phyloP scores from a whole-genome alignment of 2,797 vertebrate species.

The Hydrophis major region DNA sequence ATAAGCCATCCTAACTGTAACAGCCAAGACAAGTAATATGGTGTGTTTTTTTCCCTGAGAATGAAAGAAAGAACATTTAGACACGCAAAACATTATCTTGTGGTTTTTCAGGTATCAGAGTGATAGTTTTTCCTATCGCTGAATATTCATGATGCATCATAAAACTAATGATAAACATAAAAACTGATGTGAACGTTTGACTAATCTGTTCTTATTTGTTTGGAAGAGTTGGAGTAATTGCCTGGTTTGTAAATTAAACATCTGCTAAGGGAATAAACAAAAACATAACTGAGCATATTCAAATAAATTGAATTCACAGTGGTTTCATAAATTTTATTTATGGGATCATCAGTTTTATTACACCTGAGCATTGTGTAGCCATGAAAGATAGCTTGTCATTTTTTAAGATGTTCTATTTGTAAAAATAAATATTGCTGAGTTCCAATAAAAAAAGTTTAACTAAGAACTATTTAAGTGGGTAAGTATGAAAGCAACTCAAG shows the following conservation, averaged over 20 bases:
- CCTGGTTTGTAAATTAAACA: conserved; percentile 81
- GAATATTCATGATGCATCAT: conserved; percentile 77
- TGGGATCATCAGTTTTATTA: conserved; percentile 74
- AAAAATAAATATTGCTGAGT: conserved; percentile 50
- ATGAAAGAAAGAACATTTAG: conserved; percentile 53
- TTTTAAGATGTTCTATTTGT: conserved; percentile 54
- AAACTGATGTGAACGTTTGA: conserved; percentile 79
- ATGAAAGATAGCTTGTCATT: conserved; percentile 48
- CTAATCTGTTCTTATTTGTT: conserved; percentile 83
- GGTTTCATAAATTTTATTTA: conserved; percentile 78
- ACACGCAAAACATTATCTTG: conserved; percentile 68
- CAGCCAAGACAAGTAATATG: conserved; percentile 54
- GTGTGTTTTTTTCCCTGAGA: conserved; percentile 62
- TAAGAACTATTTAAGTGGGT: conserved; percentile 18
- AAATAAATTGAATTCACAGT: conserved; percentile 79
- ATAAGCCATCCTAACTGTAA: conserved; percentile 45
- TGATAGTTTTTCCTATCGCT: conserved; percentile 67
- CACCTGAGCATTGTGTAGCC: conserved; percentile 53
- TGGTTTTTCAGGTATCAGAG: conserved; percentile 76
- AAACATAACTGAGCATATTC: conserved; percentile 76
- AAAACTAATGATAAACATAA: conserved; percentile 82
- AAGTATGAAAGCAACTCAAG: not conserved
- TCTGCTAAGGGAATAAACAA: conserved; percentile 81
- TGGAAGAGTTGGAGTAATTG: conserved; percentile 77
- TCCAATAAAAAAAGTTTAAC: conserved; percentile 46